phyloP scores from a whole-genome alignment of 1,140 invertebrate genomes.

The Chrysomallon squamiferum region DNA sequence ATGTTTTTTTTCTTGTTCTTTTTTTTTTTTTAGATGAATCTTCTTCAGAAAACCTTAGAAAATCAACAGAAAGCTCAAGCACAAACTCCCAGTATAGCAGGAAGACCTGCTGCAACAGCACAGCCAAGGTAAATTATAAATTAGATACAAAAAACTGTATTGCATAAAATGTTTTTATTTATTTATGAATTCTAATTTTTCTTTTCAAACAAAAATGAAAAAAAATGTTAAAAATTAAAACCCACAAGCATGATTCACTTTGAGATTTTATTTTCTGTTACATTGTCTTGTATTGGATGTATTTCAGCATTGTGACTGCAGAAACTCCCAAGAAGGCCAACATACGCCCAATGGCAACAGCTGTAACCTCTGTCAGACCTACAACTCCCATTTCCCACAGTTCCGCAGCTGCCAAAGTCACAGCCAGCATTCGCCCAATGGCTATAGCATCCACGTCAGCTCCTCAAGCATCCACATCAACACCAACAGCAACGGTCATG shows the following conservation, averaged over 20 bases:
- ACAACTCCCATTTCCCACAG: slow-evolving; percentile 54
- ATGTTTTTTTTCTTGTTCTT: too few species aligned
- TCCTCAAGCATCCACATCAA: slow-evolving; percentile 31
- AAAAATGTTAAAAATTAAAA: not conserved
- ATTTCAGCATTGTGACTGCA: slow-evolving; percentile 65
- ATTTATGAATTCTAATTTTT: too few species aligned
- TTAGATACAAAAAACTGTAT: too few species aligned
- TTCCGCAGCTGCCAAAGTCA: slow-evolving; percentile 57
- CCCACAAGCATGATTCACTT: too few species aligned
- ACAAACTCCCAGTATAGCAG: not conserved
- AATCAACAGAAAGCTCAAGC: slow-evolving; percentile 1
- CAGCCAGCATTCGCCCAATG: slow-evolving; percentile 92
- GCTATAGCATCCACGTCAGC: slow-evolving; percentile 69
- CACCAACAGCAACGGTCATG: slow-evolving; percentile 77
- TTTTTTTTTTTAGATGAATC: not conserved
- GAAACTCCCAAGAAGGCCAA: slow-evolving; percentile 86
- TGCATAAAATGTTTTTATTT: too few species aligned
- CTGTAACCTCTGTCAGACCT: slow-evolving; percentile 30
- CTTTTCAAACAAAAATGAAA: too few species aligned
- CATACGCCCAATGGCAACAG: slow-evolving; percentile 86
- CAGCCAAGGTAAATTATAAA: not conserved
- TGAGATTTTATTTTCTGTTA: slow-evolving; percentile 6
- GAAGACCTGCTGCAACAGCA: not conserved
- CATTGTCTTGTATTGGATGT: not conserved
- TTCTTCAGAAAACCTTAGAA: slow-evolving; percentile 13